Base-by-base conservation (phyloP, 2,113 vertebrate species). In the Rhombomys opimus region DNA sequence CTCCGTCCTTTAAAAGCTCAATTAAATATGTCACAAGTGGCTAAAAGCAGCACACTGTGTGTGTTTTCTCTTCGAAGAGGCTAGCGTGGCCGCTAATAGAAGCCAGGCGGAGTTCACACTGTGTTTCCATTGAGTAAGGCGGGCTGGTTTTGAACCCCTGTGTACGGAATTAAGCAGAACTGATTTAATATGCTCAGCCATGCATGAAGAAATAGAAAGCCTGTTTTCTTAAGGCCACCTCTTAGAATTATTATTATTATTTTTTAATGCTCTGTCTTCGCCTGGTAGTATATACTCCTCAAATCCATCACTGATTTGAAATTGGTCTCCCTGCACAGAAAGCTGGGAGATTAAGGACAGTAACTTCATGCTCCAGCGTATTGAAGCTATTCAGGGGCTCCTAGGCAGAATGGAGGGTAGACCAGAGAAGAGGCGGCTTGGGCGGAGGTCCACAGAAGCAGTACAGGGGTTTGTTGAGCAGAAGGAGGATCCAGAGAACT, bases 11-110 rank as follows among this genome's bases (percentile, higher is more conserved):
- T 65, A 65, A 46, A 86, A 97, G 73, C 85, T 68, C 92, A 54
- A 89, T 95, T 92, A 94, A 96, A 96, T 87, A 95, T 87, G 76
- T 89, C 90, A 41, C 50, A 59, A 76, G 78, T 78, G 61, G 89
- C 97, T 92, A 35, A 87, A 94, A 65, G 90, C 46, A 90, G 78
- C 65, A 0, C 5, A 8, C 54, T 8, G 89, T 52, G 32, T 80
- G 12, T 70, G 76, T 92, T 89, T 97, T 95, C 72, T 93, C 25
- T 85, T 87, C 84, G 15, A 3, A 90, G 91, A 89, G 63, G 57
- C 72, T 80, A 91, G 80, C 67, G 18, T 38, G 78, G 2, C n/a
- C 2, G 7, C 63, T 78, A 96, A 85, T 96, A 90, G 93, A 94
- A 87, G 75, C 72, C 50, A 68, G 87, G 86, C 81, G 90, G 12